Evolutionary conservation across 2,797 vertebrate genomes (phyloP), one percentile per base, ranked within the genome.

Genomic region (Coregonus ussuriensis): DNA sequence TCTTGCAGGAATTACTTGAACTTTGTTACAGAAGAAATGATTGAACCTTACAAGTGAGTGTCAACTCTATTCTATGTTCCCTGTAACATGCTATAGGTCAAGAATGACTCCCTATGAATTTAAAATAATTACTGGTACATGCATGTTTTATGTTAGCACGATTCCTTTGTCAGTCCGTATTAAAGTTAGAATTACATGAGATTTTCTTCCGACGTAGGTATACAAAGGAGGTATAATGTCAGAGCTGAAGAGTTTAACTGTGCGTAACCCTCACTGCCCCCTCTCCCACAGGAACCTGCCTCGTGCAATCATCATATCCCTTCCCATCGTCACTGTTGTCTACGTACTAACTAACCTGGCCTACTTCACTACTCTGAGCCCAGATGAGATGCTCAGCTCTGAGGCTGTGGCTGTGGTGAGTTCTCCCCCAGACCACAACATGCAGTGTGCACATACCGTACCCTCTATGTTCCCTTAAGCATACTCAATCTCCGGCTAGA

Each of bases 1-100:
- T n/a, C 78, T 87, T 89, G 0, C 89, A 99, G 98, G 98, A 99
- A 99, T 89, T 99, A 99, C 91, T 91, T 99, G 94, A 99, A 99
- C 86, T 97, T 99, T 74, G 98, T 99, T 25, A 99, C 97, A 0
- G 98, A 99, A 84, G 98, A 99, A 92, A 99, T 99, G 98, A 99
- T 99, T 6, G 96, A 99, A 6, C 97, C 98, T 15, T 98, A 95
- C 91, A 97, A 94, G 98, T 99, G 86, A 70, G 96, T 89, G 9
- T 52, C 18, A 16, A 15, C 18, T 25, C 33, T n/a, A 15, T 62
- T 21, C 53, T 18, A 7, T 62, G 6, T 18, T 18, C n/a, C 15
- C n/a, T n/a, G 56, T 21, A 21, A 62, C 56, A 21, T 62, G 56
- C n/a, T 7, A 2, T 21, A 56, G 4, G n/a, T 18, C 18, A 62